Base-by-base conservation (phyloP, 2,888 invertebrate genomes). In the Drosophila subquinaria region DNA sequence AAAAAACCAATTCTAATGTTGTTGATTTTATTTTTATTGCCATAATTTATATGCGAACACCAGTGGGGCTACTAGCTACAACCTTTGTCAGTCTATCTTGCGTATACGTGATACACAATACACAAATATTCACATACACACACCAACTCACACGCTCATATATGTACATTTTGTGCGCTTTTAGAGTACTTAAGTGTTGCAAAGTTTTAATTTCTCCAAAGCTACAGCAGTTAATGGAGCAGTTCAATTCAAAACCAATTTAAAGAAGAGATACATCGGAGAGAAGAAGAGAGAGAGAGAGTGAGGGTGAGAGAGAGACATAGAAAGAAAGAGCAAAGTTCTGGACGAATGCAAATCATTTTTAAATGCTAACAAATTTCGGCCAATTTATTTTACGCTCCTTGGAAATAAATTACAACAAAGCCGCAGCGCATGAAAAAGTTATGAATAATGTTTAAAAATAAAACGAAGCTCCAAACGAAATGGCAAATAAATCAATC, bases 321-420 rank as follows among this genome's bases (percentile, higher is more conserved):
- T 35, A 13, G 52, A 8, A 13, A 36, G 43, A 38, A 6, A 51
- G 20, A 17, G n/a, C 38, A 43, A 45, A 48, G 40, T 64, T 63
- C 38, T 50, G 47, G 20, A 40, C 70, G 52, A 67, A 82, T 74
- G 79, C 86, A 87, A 89, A 88, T 89, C 86, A 85, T 82, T 85
- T 86, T 87, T 85, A 87, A 87, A 87, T 89, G 89, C 89, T 85
- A 76, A 87, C 88, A 88, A 87, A 87, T 87, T 84, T 87, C 82
- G 76, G 51, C 52, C 85, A 89, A 89, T 86, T 86, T 89, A 82
- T 81, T 81, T 81, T 35, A 55, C 42, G 69, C 68, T 72, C 50
- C 65, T 65, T 66, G 51, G 70, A 86, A 79, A 85, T 85, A 86
- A 88, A 87, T 85, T 88, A 88, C 76, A 83, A 71, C 71, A 65